phyloP scores from a whole-genome alignment of 2,797 vertebrate species.

The Clarias pachynema region DNA sequence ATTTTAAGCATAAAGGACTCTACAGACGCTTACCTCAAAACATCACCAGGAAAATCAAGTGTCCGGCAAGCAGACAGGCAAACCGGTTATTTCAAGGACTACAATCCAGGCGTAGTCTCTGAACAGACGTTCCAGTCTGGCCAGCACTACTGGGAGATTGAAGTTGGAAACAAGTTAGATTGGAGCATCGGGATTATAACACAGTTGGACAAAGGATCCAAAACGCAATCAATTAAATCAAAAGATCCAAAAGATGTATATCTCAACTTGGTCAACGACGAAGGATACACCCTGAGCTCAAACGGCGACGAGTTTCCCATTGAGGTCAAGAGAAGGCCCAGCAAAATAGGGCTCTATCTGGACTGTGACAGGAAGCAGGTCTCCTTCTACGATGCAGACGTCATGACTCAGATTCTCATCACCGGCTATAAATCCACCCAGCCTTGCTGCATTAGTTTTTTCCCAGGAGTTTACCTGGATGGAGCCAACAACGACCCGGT shows the following conservation, averaged over 20 bases:
- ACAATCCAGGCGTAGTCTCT: constrained; percentile 47
- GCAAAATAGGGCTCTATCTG: constrained; percentile 62
- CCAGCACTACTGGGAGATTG: constrained; percentile 67
- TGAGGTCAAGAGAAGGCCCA: not conserved
- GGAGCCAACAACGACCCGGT: constrained; percentile 39
- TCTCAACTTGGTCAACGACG: not conserved
- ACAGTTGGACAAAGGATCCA: constrained; percentile 13
- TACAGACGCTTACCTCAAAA: constrained; percentile 40
- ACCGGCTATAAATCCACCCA: constrained; percentile 12
- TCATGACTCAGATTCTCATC: constrained; percentile 43
- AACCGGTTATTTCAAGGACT: constrained; percentile 13
- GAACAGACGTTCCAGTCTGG: constrained; percentile 42
- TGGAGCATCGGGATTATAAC: constrained; percentile 60
- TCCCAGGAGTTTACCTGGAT: constrained; percentile 45
- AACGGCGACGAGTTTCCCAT: not conserved
- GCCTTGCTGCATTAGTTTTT: constrained; percentile 35
- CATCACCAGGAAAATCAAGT: constrained; percentile 37
- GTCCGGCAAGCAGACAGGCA: constrained; percentile 42
- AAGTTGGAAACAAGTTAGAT: constrained; percentile 55
- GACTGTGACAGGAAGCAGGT: constrained; percentile 54
- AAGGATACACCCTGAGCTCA: not conserved
- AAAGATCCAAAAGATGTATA: not conserved
- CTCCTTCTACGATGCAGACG: constrained; percentile 62
- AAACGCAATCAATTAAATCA: constrained; percentile 4
- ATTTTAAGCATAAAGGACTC: constrained; percentile 35